Conservation (phyloP, 2,888 invertebrate genomes). For the Andrena bucephala region DNA sequence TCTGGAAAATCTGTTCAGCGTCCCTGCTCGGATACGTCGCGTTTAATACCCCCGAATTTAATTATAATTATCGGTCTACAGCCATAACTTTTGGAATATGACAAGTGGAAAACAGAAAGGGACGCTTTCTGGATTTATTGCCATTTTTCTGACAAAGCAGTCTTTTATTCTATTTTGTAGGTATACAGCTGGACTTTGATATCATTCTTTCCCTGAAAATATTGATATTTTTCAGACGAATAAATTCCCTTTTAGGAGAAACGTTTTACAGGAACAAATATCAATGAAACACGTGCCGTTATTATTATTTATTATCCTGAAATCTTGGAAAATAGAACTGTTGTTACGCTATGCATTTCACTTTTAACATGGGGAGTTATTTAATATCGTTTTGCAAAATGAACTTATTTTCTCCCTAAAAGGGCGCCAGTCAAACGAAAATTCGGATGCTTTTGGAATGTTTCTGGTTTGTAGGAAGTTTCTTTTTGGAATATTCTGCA, state of each 20-base stretch:
- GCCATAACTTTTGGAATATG: not conserved
- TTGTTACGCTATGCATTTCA: too few species aligned
- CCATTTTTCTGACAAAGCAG: constrained; percentile 1
- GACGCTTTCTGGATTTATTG: constrained; percentile 13
- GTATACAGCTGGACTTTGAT: not conserved
- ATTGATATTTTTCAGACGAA: constrained; percentile 15
- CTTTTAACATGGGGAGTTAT: too few species aligned
- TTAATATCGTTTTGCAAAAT: too few species aligned
- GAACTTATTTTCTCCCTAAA: too few species aligned
- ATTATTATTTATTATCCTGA: too few species aligned
- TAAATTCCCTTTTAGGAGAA: not conserved
- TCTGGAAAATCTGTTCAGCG: constrained; percentile 10
- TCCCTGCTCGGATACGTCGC: not conserved
- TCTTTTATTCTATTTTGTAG: not conserved
- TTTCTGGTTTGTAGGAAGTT: too few species aligned
- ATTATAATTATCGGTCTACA: constrained; percentile 28
- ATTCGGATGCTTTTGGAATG: too few species aligned
- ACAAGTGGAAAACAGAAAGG: not conserved
- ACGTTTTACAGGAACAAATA: not conserved
- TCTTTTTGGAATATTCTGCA: too few species aligned
- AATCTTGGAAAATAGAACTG: too few species aligned
- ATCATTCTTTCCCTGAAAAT: constrained; percentile 9
- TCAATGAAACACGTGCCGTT: too few species aligned
- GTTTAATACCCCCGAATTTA: constrained; percentile 11
- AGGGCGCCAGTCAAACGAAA: too few species aligned